phyloP scores from a whole-genome alignment of 1,140 invertebrate species.

The Camponotus vicinus region DNA sequence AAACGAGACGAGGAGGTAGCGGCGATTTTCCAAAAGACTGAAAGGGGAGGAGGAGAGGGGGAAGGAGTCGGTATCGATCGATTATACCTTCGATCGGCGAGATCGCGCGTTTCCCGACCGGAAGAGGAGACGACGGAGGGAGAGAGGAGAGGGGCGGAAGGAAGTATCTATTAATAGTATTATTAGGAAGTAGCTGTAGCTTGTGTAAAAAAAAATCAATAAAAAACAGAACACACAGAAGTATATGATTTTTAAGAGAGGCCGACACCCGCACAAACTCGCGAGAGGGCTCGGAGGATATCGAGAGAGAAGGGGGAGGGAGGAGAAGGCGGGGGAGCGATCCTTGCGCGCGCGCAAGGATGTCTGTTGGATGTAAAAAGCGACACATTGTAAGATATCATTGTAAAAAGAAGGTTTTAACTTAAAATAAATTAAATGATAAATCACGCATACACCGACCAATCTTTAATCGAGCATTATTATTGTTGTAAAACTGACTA shows the following conservation, averaged over 20 bases:
- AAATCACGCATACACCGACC: conserved; percentile 79
- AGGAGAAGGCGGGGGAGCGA: not conserved
- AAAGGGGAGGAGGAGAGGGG: conserved; percentile 46
- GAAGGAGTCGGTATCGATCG: conserved; percentile 30
- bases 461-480: conserved; percentile 69
- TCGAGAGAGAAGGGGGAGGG: not conserved
- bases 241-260: conserved; percentile 56
- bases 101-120: conserved; percentile 30
- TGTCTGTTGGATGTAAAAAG: conserved; percentile 81
- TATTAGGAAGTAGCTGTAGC: conserved; percentile 85
- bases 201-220: conserved; percentile 76
- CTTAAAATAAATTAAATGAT: conserved; percentile 87
- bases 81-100: conserved; percentile 9
- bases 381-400: conserved; percentile 85
- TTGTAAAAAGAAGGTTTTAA: conserved; percentile 86
- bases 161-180: conserved; percentile 85
- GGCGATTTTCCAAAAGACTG: conserved; percentile 65
- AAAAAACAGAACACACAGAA: conserved; percentile 14
- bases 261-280: conserved; percentile 42
- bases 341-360: conserved; percentile 54
- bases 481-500: conserved; percentile 4
- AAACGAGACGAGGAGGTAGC: conserved; percentile 1
- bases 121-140: conserved; percentile 5
- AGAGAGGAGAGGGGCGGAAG: conserved; percentile 22
- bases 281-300: not conserved